A percentile compares a stretch with the other conserved stretches of the same genome.
phyloP scores from a whole-genome alignment of 2,113 vertebrate genomes.

The Delphinapterus leucas region DNA sequence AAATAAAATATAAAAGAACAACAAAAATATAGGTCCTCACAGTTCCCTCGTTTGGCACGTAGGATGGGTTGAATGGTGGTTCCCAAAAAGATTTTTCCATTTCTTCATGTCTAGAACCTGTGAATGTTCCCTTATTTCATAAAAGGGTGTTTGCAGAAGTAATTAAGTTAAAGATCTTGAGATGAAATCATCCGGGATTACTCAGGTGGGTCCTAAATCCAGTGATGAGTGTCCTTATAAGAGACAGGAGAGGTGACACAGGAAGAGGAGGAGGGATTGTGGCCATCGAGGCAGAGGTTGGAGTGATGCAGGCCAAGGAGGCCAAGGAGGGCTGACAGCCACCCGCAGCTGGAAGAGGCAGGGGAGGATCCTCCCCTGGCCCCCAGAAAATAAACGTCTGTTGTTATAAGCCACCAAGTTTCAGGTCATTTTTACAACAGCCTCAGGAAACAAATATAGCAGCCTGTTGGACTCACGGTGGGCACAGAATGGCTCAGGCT shows the following conservation, averaged over 20 bases:
- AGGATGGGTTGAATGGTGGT: neutral
- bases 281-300: rapidly evolving
- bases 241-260: neutral
- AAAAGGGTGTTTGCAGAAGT: neutral
- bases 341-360: neutral
- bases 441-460: neutral
- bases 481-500: neutral
- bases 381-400: neutral
- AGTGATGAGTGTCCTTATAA: neutral
- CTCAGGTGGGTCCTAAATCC: neutral
- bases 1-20: neutral
- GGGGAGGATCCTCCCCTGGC: no score
- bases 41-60: neutral
- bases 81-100: neutral
- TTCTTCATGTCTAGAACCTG: neutral
- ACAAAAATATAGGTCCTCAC: neutral
- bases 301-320: neutral
- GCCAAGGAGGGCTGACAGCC: neutral
- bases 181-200: neutral
- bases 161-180: neutral
- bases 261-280: neutral
- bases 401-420: neutral
- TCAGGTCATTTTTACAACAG: neutral
- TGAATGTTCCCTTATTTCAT: neutral
- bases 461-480: neutral